A percentile compares a stretch with the other conserved stretches of the same genome.
Evolutionary conservation across 2,797 vertebrate genomes (phyloP).

Genomic region (Diplodus sargus): DNA sequence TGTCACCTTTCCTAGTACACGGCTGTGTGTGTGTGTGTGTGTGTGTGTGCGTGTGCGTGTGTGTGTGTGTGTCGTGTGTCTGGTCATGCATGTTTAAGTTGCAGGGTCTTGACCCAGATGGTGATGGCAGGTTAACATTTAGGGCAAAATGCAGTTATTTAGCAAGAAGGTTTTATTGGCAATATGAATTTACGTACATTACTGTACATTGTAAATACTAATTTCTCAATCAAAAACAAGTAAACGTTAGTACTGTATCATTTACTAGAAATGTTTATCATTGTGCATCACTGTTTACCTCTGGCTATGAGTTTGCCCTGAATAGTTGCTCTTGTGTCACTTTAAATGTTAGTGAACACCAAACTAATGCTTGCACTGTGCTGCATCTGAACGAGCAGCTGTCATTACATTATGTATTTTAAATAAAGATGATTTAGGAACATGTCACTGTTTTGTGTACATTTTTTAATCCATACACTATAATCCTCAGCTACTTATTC

Average conservation of each 20-base stretch:
- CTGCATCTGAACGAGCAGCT: constrained; percentile 62
- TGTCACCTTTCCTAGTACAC: constrained; percentile 37
- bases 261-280: not conserved
- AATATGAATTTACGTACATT: constrained; percentile 16
- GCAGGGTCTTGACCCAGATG: constrained; percentile 35
- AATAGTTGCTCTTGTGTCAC: constrained; percentile 59
- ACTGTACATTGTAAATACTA: constrained; percentile 29
- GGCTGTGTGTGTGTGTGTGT: constrained; percentile 60
- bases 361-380: constrained; percentile 75
- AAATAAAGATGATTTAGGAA: constrained; percentile 75
- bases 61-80: constrained; percentile 57
- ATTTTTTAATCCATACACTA: not conserved
- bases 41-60: constrained; percentile 41
- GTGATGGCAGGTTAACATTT: constrained; percentile 47
- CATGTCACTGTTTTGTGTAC: not conserved
- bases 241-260: not conserved
- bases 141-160: constrained; percentile 31
- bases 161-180: constrained; percentile 9
- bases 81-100: constrained; percentile 69
- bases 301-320: constrained; percentile 51
- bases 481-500: not conserved
- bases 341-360: constrained; percentile 63
- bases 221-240: constrained; percentile 29
- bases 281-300: constrained; percentile 29
- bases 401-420: constrained; percentile 75